Evolutionary conservation across 2,888 invertebrate genomes (phyloP).

Genomic region (Ceriagrion tenellum): DNA sequence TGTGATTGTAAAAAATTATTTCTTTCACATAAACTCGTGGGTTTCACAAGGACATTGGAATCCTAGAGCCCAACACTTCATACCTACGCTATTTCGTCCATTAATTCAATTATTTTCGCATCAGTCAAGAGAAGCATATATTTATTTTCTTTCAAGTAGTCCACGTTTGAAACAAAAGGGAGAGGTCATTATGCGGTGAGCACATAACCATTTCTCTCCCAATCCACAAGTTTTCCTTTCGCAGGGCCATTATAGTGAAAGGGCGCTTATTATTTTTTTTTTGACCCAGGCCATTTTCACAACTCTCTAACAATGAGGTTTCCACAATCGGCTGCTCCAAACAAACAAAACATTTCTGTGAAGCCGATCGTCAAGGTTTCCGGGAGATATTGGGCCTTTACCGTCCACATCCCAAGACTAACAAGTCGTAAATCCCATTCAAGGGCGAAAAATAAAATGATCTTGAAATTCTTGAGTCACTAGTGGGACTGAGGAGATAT

Average conservation of each 20-base stretch:
- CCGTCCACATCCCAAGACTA: neutral
- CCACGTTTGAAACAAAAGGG: too few species aligned
- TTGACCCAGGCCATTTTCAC: neutral
- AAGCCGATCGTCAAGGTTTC: neutral
- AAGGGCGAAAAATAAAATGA: neutral
- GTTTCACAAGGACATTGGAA: too few species aligned
- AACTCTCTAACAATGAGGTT: neutral
- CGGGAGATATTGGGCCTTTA: neutral
- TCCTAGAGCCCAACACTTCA: too few species aligned
- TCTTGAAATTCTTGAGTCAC: neutral
- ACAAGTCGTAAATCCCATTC: neutral
- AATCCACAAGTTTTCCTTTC: neutral
- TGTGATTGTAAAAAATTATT: too few species aligned
- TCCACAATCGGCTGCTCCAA: neutral
- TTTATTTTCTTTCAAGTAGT: too few species aligned
- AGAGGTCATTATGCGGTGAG: neutral
- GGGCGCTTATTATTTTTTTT: neutral
- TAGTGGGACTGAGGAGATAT: too few species aligned
- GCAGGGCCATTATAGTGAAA: neutral
- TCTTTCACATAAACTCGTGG: too few species aligned
- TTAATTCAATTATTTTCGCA: too few species aligned
- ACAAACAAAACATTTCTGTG: neutral
- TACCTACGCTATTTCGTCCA: too few species aligned
- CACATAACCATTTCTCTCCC: neutral
- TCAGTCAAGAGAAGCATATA: too few species aligned